Percentiles rank a stretch among this genome's conserved stretches.
Conservation (phyloP, 2,113 vertebrate species). For the Strix aluco region DNA sequence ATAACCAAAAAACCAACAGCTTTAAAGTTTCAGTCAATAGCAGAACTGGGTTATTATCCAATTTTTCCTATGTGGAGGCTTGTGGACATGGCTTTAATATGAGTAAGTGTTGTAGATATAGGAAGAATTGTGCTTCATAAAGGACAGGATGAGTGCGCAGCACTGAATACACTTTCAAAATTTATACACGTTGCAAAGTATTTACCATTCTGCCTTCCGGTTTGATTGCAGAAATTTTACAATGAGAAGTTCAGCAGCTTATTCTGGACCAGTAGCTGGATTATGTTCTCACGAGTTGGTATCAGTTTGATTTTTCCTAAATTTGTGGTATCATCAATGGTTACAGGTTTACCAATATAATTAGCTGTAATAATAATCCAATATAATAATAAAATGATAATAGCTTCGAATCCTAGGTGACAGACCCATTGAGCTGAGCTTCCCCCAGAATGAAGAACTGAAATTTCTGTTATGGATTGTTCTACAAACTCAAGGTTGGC, state of each 20-base stretch:
- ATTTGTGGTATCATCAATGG: neutral
- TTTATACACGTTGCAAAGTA: neutral
- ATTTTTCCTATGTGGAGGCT: neutral
- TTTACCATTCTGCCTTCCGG: neutral
- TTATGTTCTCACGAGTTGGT: neutral
- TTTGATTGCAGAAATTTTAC: neutral
- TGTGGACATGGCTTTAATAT: neutral
- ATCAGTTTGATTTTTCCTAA: neutral
- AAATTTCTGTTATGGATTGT: neutral
- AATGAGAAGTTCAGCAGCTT: neutral
- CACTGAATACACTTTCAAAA: neutral
- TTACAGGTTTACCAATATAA: neutral
- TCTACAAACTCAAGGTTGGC: neutral
- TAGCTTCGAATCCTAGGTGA: neutral
- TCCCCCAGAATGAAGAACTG: neutral
- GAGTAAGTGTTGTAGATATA: neutral
- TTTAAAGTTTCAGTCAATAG: slow-evolving; percentile 8
- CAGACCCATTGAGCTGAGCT: neutral
- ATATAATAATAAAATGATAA: neutral
- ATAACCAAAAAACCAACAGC: neutral
- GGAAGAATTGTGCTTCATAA: neutral
- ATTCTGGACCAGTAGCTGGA: neutral
- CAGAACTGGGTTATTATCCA: neutral
- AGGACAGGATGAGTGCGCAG: neutral
- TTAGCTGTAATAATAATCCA: neutral